Base-by-base conservation (phyloP, 2,888 invertebrate species). In the Idaea straminata region DNA sequence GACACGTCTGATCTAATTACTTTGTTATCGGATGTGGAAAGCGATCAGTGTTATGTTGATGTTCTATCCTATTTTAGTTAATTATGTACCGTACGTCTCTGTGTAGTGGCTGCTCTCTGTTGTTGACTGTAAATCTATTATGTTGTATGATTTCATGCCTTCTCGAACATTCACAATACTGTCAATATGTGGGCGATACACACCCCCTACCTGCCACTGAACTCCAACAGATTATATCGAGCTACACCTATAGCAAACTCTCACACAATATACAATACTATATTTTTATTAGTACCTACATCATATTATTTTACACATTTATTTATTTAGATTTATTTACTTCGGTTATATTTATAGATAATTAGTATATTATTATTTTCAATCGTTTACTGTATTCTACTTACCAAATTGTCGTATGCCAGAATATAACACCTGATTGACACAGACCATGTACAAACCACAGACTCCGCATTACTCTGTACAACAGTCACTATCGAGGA, bases 51-150 rank as follows among this genome's bases (percentile, higher is more conserved):
- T 84, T 72, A 79, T 83, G 84, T 85, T 83, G 82, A 81, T 85
- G 82, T 84, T 86, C 83, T 88, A 78, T 87, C 85, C 85, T 87
- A 77, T 89, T 89, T 90, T 91, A 90, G 89, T 91, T 91, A 77
- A 83, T 80, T 87, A 84, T 86, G 84, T 88, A 88, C 85, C 81
- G 83, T 88, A 88, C 86, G 88, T 91, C 84, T 92, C 89, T 93
- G 92, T 92, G 91, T 93, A 93, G 93, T 93, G 92, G 92, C 93
- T 93, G 93, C 87, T 93, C 87, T 91, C 89, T 93, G 93, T 93
- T 93, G 92, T 92, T 88, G 88, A 89, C 85, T 92, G 92, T 92
- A 86, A 83, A 81, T 88, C 87, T 89, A 89, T 92, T 91, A 88
- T 91, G 91, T 92, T 92, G 88, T 92, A 89, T 90, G 84, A 89